Percentiles rank a stretch among this genome's conserved stretches.
Evolutionary conservation across 1,140 invertebrate genomes (phyloP).

Genomic region (Ips nitidus): DNA sequence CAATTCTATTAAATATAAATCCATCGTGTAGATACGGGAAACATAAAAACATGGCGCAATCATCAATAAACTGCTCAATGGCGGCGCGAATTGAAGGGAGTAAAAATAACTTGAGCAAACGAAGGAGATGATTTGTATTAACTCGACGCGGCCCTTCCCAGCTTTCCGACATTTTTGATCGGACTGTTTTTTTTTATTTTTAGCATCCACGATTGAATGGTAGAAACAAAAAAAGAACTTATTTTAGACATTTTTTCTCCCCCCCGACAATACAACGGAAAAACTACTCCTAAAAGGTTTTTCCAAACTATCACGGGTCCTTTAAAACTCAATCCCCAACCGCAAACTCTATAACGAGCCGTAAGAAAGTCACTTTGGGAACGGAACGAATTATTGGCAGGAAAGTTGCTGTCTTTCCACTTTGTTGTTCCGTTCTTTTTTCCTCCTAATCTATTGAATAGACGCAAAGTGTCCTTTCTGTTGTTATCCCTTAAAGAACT

Average conservation of each 20-base stretch:
- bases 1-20: too few species aligned
- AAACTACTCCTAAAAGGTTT: conserved; percentile 11
- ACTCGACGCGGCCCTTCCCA: not conserved
- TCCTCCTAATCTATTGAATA: too few species aligned
- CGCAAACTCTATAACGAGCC: not conserved
- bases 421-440: too few species aligned
- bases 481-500: too few species aligned
- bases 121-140: not conserved
- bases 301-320: not conserved
- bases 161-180: too few species aligned
- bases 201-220: not conserved
- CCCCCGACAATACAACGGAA: not conserved
- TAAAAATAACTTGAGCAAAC: conserved; percentile 1
- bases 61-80: not conserved
- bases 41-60: not conserved
- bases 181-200: conserved; percentile 8
- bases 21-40: too few species aligned
- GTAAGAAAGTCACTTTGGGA: not conserved
- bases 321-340: conserved; percentile 6
- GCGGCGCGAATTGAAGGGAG: not conserved
- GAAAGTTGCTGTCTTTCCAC: too few species aligned
- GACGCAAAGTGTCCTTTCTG: too few species aligned
- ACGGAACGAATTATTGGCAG: not conserved
- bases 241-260: not conserved
- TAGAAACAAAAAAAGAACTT: too few species aligned